phyloP scores from a whole-genome alignment of 2,888 invertebrate species.

The Chromoteleia sp. region DNA sequence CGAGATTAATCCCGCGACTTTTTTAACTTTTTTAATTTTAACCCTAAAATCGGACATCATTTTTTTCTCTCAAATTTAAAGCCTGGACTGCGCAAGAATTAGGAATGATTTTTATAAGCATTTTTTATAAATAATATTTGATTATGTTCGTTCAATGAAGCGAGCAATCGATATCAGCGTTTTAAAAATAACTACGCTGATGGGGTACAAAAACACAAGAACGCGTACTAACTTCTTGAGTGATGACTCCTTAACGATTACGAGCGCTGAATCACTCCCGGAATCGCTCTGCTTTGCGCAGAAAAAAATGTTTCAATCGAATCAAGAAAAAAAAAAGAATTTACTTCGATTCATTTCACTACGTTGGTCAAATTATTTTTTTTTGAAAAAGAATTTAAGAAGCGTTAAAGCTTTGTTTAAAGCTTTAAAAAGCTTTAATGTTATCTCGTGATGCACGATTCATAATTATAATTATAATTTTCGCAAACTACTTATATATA shows the following conservation, averaged over 20 bases:
- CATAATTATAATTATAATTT: too few relatives aligned
- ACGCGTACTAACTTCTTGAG: conserved; percentile 34
- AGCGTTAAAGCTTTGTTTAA: too few relatives aligned
- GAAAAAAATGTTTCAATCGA: too few relatives aligned
- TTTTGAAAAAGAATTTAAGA: too few relatives aligned
- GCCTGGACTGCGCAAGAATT: not conserved
- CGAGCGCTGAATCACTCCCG: conserved; percentile 11
- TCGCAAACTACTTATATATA: too few relatives aligned
- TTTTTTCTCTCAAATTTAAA: not conserved
- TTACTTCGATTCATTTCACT: too few relatives aligned
- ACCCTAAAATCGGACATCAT: not conserved
- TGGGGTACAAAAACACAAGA: conserved; percentile 18
- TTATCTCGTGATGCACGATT: too few relatives aligned
- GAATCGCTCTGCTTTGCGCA: too few relatives aligned
- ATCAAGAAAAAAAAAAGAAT: too few relatives aligned
- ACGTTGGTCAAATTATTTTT: too few relatives aligned
- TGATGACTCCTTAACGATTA: conserved; percentile 34
- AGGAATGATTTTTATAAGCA: conserved; percentile 2
- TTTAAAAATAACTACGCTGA: conserved; percentile 37
- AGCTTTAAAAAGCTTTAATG: too few relatives aligned
- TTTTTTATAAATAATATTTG: conserved; percentile 33
- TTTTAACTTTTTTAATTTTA: too few relatives aligned
- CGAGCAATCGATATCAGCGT: conserved; percentile 50
- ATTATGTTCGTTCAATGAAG: conserved; percentile 46
- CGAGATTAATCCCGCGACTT: not conserved